These are phyloP conservation scores for Pseudomyrmex gracilis DNA, from an alignment of 1,140 invertebrate species.

Conservation along the genomic window DNA sequence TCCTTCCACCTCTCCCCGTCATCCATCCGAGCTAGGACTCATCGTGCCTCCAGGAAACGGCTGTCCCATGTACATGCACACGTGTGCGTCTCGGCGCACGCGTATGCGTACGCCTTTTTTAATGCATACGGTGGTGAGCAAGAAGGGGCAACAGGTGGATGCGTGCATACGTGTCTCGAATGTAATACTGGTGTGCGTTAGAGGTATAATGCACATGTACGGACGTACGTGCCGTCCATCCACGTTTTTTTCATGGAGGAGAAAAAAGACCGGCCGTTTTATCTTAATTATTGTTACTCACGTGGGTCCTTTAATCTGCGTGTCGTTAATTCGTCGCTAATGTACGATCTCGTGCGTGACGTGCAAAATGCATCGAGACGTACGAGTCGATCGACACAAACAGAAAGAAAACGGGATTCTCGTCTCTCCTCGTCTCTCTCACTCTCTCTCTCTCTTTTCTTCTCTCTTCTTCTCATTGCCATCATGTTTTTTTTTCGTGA, in stretches of 20 bases:
- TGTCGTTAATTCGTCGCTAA: constrained; percentile 57
- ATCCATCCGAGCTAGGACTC: constrained; percentile 43
- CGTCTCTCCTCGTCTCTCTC: no score
- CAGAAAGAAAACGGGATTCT: not conserved
- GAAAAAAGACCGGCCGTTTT: constrained; percentile 57
- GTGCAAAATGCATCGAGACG: not conserved
- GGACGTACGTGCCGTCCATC: not conserved
- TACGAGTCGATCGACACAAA: not conserved
- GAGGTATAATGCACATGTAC: not conserved
- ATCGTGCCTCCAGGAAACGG: constrained; percentile 65
- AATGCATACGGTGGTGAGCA: constrained; percentile 32
- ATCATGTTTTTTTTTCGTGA: constrained; percentile 3
- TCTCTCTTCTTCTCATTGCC: not conserved
- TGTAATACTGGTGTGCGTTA: constrained; percentile 57
- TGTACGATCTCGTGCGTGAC: not conserved
- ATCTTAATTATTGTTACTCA: constrained; percentile 64
- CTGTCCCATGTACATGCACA: constrained; percentile 31
- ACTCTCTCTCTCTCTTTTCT: not conserved
- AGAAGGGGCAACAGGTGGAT: constrained; percentile 79
- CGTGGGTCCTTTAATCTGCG: constrained; percentile 29
- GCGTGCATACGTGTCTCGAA: constrained; percentile 70
- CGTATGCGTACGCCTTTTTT: constrained; percentile 43
- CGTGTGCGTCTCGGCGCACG: constrained; percentile 27
- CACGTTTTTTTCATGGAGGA: not conserved
- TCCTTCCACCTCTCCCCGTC: constrained; percentile 35